Evolutionary conservation across 2,797 vertebrate species (phyloP).

Genomic region (Coccyzus lansbergi): DNA sequence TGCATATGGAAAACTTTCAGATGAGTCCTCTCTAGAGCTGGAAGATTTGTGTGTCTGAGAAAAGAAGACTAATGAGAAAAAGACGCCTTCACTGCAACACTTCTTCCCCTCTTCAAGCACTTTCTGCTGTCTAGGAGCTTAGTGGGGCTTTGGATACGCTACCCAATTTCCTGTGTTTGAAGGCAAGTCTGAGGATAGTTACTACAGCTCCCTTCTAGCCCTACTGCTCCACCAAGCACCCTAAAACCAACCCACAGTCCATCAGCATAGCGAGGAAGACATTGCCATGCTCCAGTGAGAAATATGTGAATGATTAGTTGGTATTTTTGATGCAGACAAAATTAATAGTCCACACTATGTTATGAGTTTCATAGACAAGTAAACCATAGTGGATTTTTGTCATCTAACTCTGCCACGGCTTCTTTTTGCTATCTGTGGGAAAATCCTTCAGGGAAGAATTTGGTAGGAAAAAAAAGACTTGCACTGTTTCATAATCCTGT

Average conservation of each 20-base stretch:
- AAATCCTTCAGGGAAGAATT: background rate
- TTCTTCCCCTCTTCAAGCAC: background rate
- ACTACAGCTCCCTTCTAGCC: background rate
- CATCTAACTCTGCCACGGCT: background rate
- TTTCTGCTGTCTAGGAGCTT: background rate
- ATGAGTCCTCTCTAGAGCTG: background rate
- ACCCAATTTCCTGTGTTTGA: background rate
- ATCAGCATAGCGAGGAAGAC: background rate
- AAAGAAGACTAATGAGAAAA: background rate
- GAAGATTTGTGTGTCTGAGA: background rate
- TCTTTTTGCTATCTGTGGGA: background rate
- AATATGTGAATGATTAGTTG: background rate
- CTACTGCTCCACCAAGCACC: background rate
- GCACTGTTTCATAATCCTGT: background rate
- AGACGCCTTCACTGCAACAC: background rate
- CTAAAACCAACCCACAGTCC: background rate
- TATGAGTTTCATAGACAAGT: background rate
- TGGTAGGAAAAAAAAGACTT: background rate
- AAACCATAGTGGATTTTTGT: background rate
- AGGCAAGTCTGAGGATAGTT: background rate
- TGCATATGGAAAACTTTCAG: background rate
- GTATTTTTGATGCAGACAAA: background rate
- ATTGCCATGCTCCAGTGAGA: background rate
- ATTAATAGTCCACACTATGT: background rate
- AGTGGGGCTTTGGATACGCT: background rate